A percentile compares a stretch with the other conserved stretches of the same genome.
Conservation (phyloP, 2,797 vertebrate species). For the Lagocephalus sceleratus region DNA sequence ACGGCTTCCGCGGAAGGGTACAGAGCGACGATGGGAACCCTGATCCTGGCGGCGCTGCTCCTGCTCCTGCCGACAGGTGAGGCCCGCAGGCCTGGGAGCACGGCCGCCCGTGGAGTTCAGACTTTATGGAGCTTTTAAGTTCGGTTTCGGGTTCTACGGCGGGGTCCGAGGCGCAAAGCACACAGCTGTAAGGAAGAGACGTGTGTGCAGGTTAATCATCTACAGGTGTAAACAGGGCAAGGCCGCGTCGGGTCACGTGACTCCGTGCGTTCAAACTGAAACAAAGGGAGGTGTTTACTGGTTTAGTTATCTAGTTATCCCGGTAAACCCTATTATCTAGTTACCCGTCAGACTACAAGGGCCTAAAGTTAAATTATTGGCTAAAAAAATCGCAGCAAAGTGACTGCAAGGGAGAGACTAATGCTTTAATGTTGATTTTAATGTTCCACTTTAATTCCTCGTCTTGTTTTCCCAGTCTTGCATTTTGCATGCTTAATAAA, state of each 20-base stretch:
- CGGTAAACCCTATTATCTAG: no score
- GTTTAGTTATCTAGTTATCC: no score
- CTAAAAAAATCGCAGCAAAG: no score
- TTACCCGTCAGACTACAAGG: no score
- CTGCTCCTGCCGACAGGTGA: slow-evolving; percentile 67
- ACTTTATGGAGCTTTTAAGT: neutral
- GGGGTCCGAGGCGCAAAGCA: neutral
- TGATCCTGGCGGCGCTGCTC: slow-evolving; percentile 57
- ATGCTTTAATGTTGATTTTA: no score
- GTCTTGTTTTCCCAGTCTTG: neutral
- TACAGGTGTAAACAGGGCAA: slow-evolving; percentile 59
- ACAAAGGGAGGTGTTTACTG: no score
- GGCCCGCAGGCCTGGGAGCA: neutral
- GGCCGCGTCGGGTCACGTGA: slow-evolving; percentile 62
- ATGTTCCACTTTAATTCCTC: neutral
- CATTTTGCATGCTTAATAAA: neutral
- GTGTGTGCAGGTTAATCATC: slow-evolving; percentile 66
- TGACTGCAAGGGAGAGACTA: no score
- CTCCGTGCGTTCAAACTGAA: neutral
- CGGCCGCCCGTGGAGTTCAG: neutral
- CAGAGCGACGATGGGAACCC: slow-evolving; percentile 47
- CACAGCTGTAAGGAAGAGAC: slow-evolving; percentile 16
- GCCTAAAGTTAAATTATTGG: no score
- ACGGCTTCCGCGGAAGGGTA: slow-evolving; percentile 36
- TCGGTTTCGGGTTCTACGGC: rapidly evolving